A percentile compares a stretch with the other conserved stretches of the same genome.
These are phyloP conservation scores for Aspidoscelis tigris DNA, from an alignment of 2,113 vertebrate genomes.

Conservation along the genomic window DNA sequence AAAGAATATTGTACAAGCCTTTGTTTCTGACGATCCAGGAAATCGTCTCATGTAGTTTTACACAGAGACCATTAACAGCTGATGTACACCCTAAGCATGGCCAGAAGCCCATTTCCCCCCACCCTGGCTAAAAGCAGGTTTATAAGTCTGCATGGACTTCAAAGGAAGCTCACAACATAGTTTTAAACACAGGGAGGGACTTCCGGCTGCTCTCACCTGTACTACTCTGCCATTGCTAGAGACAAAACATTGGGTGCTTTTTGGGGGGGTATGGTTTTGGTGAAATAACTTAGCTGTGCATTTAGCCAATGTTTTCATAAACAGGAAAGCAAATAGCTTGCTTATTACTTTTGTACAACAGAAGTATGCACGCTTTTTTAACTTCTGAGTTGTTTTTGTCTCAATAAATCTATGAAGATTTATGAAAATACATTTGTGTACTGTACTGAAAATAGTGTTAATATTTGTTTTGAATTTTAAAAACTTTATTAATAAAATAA, in stretches of 20 bases:
- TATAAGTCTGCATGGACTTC: no score
- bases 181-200: no score
- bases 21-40: neutral
- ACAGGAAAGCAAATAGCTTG: slow-evolving; percentile 11
- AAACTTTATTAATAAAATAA: no score
- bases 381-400: neutral
- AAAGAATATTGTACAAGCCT: no score
- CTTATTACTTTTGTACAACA: neutral
- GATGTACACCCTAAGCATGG: no score
- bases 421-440: slow-evolving; percentile 54
- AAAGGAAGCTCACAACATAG: no score
- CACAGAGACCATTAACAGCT: no score
- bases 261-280: neutral
- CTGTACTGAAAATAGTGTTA: slow-evolving; percentile 54
- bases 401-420: slow-evolving; percentile 53
- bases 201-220: no score
- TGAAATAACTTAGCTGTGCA: neutral
- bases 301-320: neutral
- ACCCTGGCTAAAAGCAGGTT: no score
- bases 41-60: neutral
- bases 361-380: slow-evolving; percentile 42
- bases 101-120: no score
- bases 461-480: neutral
- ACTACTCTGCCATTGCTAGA: no score
- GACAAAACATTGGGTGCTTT: no score